Conservation (phyloP, 2,797 vertebrate genomes). For the Gallirallus australis region DNA sequence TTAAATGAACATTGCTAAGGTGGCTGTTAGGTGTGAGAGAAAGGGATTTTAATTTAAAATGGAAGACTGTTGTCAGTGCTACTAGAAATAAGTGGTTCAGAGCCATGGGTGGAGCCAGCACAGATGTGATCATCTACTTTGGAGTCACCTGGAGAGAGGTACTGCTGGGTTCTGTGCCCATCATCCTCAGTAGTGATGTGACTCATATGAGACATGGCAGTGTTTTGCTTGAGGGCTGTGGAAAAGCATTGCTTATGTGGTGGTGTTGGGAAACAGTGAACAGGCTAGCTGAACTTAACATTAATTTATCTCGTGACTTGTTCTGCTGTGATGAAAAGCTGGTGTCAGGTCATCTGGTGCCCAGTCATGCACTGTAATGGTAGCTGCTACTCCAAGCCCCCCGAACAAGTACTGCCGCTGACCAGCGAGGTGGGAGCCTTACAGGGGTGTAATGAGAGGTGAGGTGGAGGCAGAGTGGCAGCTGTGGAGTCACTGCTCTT, state of each 20-base stretch:
- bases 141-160: neutral
- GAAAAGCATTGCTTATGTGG: neutral
- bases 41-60: constrained; percentile 8
- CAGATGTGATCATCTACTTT: neutral
- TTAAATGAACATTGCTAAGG: neutral
- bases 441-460: accelerated
- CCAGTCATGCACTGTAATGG: neutral
- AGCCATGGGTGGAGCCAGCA: neutral
- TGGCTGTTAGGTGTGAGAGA: neutral
- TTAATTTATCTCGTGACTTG: neutral
- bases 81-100: neutral
- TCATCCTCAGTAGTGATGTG: neutral
- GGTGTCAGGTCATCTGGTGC: neutral
- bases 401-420: accelerated
- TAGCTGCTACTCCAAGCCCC: neutral
- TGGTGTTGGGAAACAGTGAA: neutral
- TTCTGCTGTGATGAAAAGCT: neutral
- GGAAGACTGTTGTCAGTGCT: neutral
- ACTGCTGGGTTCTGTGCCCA: neutral
- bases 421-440: accelerated
- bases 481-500: neutral
- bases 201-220: neutral
- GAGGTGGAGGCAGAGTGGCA: neutral
- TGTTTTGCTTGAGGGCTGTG: neutral
- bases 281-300: neutral